Evolutionary conservation across 2,797 vertebrate species (phyloP), one percentile per base, ranked within the genome.

Genomic region (Melanotaenia trifasciata): DNA sequence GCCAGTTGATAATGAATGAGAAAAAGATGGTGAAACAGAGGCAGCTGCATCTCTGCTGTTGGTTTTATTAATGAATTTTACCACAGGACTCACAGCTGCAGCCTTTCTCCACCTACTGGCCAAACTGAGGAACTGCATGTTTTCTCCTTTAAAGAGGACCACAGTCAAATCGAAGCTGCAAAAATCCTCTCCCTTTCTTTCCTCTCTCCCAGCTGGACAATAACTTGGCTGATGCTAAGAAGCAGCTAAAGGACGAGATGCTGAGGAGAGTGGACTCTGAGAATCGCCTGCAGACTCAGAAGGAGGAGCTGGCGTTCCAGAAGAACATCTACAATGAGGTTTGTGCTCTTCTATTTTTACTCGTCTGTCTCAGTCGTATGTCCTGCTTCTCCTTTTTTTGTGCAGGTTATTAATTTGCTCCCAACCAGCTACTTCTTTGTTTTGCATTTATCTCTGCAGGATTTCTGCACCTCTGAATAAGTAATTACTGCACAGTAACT

Each of bases 211-310:
- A 99, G 98, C 79, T 98, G 85, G 96, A 97, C 2, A 84, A 78
- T 0, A 94, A 85, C 76, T 78, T 97, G 20, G 85, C 54, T 0
- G 97, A 98, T 73, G 90, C 94, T 85, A 98, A 96, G 94, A 97
- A 95, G 92, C 97, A 99, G 83, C 96, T 99, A 74, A 97, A 99
- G 93, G 98, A 98, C 1, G 98, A 99, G 94, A 99, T 98, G 97
- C 92, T 99, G 83, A 93, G 96, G 40, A 92, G 97, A 0, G 98
- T 98, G 61, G 97, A 98, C 0, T 96, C 96, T 0, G 97, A 99
- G 90, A 99, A 98, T 92, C 94, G 97, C 45, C 93, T 97, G 87
- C 97, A 99, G 94, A 99, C 96, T 0, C 65, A 98, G 81, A 97
- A 96, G 87, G 97, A 98, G 73, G 96, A 98, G 82, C 92, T 98